Evolutionary conservation across 1,140 invertebrate species (phyloP).

Genomic region (Antheraea pernyi): DNA sequence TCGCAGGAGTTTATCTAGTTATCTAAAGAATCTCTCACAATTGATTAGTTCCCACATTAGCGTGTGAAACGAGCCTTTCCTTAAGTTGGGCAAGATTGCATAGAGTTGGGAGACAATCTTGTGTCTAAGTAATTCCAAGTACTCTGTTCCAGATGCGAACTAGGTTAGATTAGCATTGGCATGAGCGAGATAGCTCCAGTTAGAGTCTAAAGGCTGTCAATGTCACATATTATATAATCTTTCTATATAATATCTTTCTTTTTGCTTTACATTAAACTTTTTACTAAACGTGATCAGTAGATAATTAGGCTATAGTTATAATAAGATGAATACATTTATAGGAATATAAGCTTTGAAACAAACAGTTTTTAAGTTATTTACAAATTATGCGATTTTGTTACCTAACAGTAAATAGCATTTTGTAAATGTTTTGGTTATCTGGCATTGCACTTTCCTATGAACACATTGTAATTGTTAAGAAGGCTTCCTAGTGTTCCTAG

Average conservation of each 20-base stretch:
- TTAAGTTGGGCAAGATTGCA: background rate
- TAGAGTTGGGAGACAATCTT: background rate
- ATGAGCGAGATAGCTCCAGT: constrained; percentile 15
- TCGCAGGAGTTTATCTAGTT: background rate
- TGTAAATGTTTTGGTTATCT: too few species aligned
- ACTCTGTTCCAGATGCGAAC: constrained; percentile 20
- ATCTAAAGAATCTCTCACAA: background rate
- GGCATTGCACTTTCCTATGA: too few species aligned
- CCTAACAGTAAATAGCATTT: too few species aligned
- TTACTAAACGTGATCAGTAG: too few species aligned
- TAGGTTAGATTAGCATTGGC: constrained; percentile 31
- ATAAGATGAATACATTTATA: too few species aligned
- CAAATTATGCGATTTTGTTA: too few species aligned
- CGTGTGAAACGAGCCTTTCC: background rate
- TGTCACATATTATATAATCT: background rate
- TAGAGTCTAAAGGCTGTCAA: background rate
- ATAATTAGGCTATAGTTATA: too few species aligned
- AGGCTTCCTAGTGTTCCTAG: too few species aligned
- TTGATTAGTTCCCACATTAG: background rate
- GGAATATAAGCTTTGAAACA: too few species aligned
- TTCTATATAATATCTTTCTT: background rate
- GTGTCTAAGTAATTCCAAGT: constrained; percentile 12
- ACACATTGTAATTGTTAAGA: too few species aligned
- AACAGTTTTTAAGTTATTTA: too few species aligned
- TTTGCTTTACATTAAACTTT: background rate